Percentiles rank a stretch among this genome's conserved stretches.
These are phyloP conservation scores for Cichladusa arquata DNA, from an alignment of 2,113 vertebrate genomes.

Conservation along the genomic window DNA sequence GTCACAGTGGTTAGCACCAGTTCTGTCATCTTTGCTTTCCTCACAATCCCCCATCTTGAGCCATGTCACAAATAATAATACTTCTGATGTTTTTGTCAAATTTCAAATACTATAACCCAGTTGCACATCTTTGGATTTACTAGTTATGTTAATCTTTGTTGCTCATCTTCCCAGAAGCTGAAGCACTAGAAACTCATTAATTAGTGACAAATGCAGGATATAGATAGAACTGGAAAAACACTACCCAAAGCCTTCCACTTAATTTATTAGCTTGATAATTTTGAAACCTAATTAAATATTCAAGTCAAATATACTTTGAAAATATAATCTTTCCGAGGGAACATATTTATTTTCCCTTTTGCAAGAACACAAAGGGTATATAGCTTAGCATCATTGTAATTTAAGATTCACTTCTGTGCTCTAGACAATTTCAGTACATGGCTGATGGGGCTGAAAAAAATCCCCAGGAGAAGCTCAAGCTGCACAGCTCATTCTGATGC, in stretches of 20 bases:
- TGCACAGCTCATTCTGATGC: background rate
- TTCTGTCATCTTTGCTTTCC: slow-evolving; percentile 88
- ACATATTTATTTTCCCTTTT: slow-evolving; percentile 54
- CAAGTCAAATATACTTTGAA: slow-evolving; percentile 61
- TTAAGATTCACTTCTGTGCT: slow-evolving; percentile 40
- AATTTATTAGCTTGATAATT: slow-evolving; percentile 62
- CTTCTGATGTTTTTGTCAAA: slow-evolving; percentile 71
- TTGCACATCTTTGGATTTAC: slow-evolving; percentile 54
- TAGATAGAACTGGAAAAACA: slow-evolving; percentile 67
- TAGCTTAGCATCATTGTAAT: slow-evolving; percentile 11
- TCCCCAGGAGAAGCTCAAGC: background rate
- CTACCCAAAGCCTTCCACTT: slow-evolving; percentile 43
- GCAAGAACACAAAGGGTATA: slow-evolving; percentile 46
- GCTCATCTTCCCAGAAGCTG: slow-evolving; percentile 67
- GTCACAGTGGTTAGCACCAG: slow-evolving; percentile 85
- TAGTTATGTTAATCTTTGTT: slow-evolving; percentile 65
- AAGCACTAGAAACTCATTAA: slow-evolving; percentile 63
- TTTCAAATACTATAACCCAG: slow-evolving; percentile 69
- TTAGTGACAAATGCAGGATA: slow-evolving; percentile 62
- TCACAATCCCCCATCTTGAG: slow-evolving; percentile 81
- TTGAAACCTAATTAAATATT: slow-evolving; percentile 65
- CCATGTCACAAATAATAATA: slow-evolving; percentile 91
- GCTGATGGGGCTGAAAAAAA: background rate
- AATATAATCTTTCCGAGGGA: slow-evolving; percentile 59
- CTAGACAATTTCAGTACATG: slow-evolving; percentile 17